These are phyloP conservation scores for Dinomys branickii DNA, from an alignment of 2,113 vertebrate genomes.

Conservation along the genomic window DNA sequence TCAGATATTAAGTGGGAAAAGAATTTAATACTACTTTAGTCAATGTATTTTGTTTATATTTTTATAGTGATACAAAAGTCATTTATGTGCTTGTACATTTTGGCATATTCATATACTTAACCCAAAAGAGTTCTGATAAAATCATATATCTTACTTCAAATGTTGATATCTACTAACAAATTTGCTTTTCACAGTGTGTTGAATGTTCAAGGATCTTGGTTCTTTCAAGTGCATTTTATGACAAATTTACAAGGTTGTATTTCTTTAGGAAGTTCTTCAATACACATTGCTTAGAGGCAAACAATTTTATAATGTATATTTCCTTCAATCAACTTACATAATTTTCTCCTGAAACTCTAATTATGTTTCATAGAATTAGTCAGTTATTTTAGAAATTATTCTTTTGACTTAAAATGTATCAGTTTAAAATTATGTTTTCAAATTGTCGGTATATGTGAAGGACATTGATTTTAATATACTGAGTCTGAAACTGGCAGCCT, in stretches of 20 bases:
- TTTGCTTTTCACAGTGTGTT: neutral
- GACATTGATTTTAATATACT: slow-evolving; percentile 58
- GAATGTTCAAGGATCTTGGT: neutral
- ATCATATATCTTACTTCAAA: neutral
- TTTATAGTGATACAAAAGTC: neutral
- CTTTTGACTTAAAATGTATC: neutral
- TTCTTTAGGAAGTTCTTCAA: neutral
- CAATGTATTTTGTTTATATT: neutral
- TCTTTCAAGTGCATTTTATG: neutral
- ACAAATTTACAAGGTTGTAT: neutral
- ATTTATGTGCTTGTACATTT: neutral
- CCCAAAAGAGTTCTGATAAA: neutral
- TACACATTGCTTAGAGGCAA: neutral
- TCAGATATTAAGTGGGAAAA: neutral
- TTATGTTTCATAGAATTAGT: slow-evolving; percentile 20
- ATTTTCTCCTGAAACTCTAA: neutral
- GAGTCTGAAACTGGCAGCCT: slow-evolving; percentile 32
- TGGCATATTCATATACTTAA: neutral
- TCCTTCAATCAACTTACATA: neutral
- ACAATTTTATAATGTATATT: neutral
- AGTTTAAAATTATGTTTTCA: slow-evolving; percentile 38
- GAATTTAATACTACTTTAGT: neutral
- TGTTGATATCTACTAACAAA: neutral
- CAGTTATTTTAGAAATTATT: neutral
- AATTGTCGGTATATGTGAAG: neutral